A percentile compares a stretch with the other conserved stretches of the same genome.
phyloP scores from a whole-genome alignment of 2,888 invertebrate species.

The Arrhopalites spinosus region DNA sequence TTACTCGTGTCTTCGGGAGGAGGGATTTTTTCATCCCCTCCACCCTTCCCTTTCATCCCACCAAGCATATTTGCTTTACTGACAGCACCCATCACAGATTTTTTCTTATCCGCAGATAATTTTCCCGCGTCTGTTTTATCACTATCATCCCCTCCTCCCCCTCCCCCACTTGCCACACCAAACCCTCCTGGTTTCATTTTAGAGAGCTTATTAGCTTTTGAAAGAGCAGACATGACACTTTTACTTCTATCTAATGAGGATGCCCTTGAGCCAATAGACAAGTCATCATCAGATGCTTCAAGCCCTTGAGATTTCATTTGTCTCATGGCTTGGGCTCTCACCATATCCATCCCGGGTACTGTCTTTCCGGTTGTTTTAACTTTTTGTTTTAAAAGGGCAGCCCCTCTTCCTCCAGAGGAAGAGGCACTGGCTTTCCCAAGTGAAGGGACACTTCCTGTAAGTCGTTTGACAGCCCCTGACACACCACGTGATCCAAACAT shows the following conservation, averaged over 20 bases:
- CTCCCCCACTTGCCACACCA: neutral
- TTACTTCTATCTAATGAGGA: conserved; percentile 21
- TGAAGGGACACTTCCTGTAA: conserved; percentile 32
- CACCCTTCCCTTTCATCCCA: neutral
- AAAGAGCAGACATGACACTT: conserved; percentile 13
- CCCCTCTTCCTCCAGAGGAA: neutral
- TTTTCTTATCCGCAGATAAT: conserved; percentile 12
- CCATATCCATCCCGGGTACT: conserved; percentile 29
- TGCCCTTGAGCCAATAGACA: neutral
- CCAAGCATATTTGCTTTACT: conserved; percentile 24
- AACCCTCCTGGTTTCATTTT: neutral
- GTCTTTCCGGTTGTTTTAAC: neutral
- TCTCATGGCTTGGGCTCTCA: conserved; percentile 28
- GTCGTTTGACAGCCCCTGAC: neutral
- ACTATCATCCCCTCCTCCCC: neutral
- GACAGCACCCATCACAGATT: conserved; percentile 17
- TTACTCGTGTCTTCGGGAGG: neutral
- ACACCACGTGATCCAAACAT: neutral
- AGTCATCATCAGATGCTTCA: conserved; percentile 16
- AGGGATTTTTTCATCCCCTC: neutral
- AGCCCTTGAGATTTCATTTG: conserved; percentile 30
- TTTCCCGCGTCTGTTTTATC: conserved; percentile 14
- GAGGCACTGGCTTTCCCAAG: neutral
- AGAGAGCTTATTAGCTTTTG: conserved; percentile 6
- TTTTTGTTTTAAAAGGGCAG: neutral